Conservation (phyloP, 23 tunicate genomes). For the Oikopleura dioica region DNA sequence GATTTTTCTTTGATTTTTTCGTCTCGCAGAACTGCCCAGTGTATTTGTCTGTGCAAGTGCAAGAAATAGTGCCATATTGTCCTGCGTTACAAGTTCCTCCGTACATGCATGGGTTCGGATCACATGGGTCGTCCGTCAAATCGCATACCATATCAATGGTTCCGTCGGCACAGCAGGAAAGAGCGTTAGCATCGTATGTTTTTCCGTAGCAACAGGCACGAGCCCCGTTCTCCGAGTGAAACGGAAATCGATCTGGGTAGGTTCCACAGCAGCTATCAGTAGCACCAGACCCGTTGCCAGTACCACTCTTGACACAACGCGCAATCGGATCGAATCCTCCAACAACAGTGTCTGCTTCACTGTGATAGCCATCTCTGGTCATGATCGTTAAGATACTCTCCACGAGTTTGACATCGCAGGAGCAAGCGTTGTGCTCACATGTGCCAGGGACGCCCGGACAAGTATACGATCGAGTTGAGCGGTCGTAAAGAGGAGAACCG, state of each 20-base stretch:
- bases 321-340: neutral
- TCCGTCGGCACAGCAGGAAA: neutral
- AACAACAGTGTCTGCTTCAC: neutral
- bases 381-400: neutral
- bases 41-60: too few relatives aligned
- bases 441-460: constrained; percentile 1
- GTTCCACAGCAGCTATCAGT: neutral
- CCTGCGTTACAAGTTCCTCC: neutral
- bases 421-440: neutral
- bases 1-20: too few relatives aligned
- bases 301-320: neutral
- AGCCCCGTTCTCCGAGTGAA: neutral
- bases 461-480: neutral
- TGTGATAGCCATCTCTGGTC: too few relatives aligned
- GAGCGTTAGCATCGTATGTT: neutral
- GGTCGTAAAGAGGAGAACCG: neutral
- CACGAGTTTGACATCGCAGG: neutral
- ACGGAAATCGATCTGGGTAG: neutral
- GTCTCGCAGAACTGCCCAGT: too few relatives aligned
- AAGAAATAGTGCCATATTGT: too few relatives aligned
- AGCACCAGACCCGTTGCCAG: neutral
- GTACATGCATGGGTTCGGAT: neutral
- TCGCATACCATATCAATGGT: neutral
- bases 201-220: neutral
- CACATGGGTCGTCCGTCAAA: neutral